A percentile compares a stretch with the other conserved stretches of the same genome.
These are phyloP conservation scores for Lanius ludovicianus DNA, from an alignment of 2,113 vertebrate species.

Conservation along the genomic window DNA sequence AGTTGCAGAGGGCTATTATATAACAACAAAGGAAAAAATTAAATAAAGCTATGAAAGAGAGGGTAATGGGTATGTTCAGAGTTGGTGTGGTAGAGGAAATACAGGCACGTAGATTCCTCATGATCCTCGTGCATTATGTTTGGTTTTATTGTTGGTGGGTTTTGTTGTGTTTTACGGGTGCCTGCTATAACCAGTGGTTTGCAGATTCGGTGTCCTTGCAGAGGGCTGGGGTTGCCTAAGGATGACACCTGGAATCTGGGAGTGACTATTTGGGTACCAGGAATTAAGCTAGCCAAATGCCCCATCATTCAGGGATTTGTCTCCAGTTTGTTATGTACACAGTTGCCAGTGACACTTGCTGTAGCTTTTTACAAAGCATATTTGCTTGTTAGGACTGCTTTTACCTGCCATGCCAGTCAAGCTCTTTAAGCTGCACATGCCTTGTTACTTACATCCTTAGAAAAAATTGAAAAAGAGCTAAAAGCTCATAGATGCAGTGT, in stretches of 20 bases:
- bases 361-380: neutral
- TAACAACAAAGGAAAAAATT: conserved; percentile 9
- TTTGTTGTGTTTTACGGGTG: neutral
- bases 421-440: neutral
- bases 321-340: neutral
- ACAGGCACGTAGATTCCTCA: neutral
- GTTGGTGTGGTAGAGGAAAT: rapidly evolving
- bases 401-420: neutral
- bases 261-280: neutral
- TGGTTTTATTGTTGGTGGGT: neutral
- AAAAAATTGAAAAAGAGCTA: neutral
- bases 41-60: neutral
- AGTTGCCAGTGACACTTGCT: neutral
- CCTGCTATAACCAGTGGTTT: neutral
- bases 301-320: neutral
- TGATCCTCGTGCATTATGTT: neutral
- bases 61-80: neutral
- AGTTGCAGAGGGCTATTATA: neutral
- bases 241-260: neutral
- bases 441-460: neutral
- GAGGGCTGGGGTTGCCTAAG: neutral
- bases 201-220: rapidly evolving
- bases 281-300: neutral
- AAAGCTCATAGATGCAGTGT: neutral
- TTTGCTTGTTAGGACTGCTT: neutral